Base-by-base conservation (phyloP, 2,113 vertebrate species). In the Narcine bancroftii region DNA sequence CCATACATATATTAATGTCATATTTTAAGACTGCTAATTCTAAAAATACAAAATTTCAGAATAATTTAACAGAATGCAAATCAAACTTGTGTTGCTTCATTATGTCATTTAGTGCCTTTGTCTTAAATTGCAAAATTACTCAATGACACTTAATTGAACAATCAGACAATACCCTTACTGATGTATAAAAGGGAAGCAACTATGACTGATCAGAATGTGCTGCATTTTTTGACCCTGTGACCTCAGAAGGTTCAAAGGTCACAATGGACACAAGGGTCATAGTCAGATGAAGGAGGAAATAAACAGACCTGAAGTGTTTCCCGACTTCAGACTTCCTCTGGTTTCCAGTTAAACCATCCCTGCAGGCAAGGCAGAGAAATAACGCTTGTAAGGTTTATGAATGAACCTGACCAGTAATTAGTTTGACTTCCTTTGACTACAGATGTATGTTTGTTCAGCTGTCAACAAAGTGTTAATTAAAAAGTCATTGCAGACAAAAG, bases 151-250 rank as follows among this genome's bases (percentile, higher is more conserved):
- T 92, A 87, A 91, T 69, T 91, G 89, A 69, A 91, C 29, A 15
- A 42, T 36, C 10, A 45, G 89, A 91, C 94, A 94, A 94, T 94
- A 94, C 92, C 93, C 94, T 94, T 93, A 94, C 94, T 60, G 93
- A 94, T 94, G 92, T 93, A 93, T 93, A 93, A 93, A 95, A 94
- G 95, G 94, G 95, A 95, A 95, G 92, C 93, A 92, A 93, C 93
- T 93, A 93, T 93, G 94, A 94, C 94, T 95, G 94, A 94, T 94
- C 93, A 92, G 85, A 93, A 94, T 76, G 93, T 94, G 94, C 93
- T 94, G 93, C 95, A 95, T 95, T 95, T 95, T 93, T 92, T 93
- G 93, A 94, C 93, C 93, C 91, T 92, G 92, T 93, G 94, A 93
- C 93, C 93, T 92, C 89, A 92, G 92, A 92, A 89, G 91, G 95